Evolutionary conservation across 2,888 invertebrate genomes (phyloP), one percentile per base, ranked within the genome.

Genomic region (Nudaria mundana): DNA sequence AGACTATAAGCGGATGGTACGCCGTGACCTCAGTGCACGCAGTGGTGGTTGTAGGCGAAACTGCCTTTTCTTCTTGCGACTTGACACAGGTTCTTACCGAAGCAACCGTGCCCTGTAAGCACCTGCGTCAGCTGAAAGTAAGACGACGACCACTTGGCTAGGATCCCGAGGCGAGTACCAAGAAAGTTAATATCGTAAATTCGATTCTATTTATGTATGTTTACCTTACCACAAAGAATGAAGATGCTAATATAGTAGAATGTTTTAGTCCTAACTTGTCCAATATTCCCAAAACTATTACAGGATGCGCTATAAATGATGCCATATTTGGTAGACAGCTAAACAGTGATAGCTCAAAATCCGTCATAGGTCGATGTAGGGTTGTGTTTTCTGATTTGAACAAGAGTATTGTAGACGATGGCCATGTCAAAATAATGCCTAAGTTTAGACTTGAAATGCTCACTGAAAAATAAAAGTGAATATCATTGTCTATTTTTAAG

Each of bases 401-500:
- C 15, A 81, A 70, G 0, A 53, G 52, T 2, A 79, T 48, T 0
- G 76, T 79, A 1, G 76, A 75, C 0, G 82, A 81, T 0, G 83
- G 83, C 80, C 81, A 83, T 0, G 78, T 65, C 39, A 66, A 71
- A 45, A 76, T 65, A 2, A 83, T 35, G 0, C 82, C 81, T 57
- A 79, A 58, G 4, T 63, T 71, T 26, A 68, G 36, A 40, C 74
- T 73, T n/a, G 74, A 56, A 54, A 66, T 73, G 51, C 75, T 67
- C 12, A 76, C 83, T 83, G 64, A 3, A 70, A 70, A 32, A 32
- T 8, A 4, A n/a, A n/a, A n/a, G n/a, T n/a, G n/a, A n/a, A n/a
- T n/a, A n/a, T n/a, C n/a, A n/a, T n/a, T n/a, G n/a, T n/a, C n/a
- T n/a, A n/a, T n/a, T n/a, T n/a, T n/a, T n/a, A n/a, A n/a, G n/a